Conservation (phyloP, 2,797 vertebrate species). For the Gouania willdenowi region DNA sequence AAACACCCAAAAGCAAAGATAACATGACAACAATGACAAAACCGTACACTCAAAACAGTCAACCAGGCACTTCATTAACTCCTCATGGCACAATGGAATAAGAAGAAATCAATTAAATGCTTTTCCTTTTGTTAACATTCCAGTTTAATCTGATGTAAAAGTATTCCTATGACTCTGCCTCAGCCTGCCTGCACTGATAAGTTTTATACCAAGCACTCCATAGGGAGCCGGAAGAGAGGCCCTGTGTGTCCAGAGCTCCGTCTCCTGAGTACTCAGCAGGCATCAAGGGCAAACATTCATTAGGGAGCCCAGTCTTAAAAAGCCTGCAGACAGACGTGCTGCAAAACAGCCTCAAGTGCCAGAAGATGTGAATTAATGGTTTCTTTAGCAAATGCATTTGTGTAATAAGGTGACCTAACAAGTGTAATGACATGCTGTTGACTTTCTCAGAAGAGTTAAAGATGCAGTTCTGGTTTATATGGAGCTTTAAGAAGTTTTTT, state of each 20-base stretch:
- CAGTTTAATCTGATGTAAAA: slow-evolving; percentile 62
- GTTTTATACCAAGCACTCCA: slow-evolving; percentile 54
- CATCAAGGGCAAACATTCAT: slow-evolving; percentile 72
- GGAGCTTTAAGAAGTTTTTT: too few relatives aligned
- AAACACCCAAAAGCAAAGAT: slow-evolving; percentile 24
- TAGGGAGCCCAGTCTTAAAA: slow-evolving; percentile 76
- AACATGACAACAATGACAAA: slow-evolving; percentile 35
- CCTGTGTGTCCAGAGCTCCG: slow-evolving; percentile 52
- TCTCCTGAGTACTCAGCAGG: slow-evolving; percentile 70
- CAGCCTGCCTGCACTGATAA: slow-evolving; percentile 47
- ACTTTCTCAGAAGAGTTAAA: too few relatives aligned
- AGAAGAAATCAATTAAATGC: slow-evolving; percentile 3
- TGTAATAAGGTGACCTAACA: too few relatives aligned
- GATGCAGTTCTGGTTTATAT: too few relatives aligned
- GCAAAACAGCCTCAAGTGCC: slow-evolving; percentile 66
- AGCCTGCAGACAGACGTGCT: slow-evolving; percentile 73
- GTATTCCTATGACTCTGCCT: slow-evolving; percentile 59
- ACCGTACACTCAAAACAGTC: slow-evolving; percentile 16
- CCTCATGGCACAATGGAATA: slow-evolving; percentile 8
- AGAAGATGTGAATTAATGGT: slow-evolving; percentile 67
- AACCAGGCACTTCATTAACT: slow-evolving; percentile 8
- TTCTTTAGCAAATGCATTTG: too few relatives aligned
- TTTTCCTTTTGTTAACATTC: slow-evolving; percentile 54
- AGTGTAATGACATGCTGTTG: too few relatives aligned
- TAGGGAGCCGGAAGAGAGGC: slow-evolving; percentile 72